Evolutionary conservation across 1,140 invertebrate species (phyloP).

Genomic region (Hormaphis cornu): DNA sequence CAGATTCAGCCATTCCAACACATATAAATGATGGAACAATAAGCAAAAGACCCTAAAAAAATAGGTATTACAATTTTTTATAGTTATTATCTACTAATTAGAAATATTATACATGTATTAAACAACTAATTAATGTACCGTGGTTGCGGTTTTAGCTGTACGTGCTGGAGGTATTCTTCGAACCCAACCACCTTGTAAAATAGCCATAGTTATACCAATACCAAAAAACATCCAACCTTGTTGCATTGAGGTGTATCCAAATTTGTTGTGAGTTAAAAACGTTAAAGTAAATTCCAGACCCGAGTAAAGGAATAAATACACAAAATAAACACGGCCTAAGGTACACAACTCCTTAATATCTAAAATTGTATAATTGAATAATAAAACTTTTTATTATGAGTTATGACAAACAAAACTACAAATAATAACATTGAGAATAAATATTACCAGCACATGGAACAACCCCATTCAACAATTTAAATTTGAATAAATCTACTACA

Average conservation of each 20-base stretch:
- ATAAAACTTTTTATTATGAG: background rate
- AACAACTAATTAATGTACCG: slow-evolving; percentile 44
- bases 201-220: slow-evolving; percentile 85
- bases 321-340: slow-evolving; percentile 80
- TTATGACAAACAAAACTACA: background rate
- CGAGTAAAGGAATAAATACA: slow-evolving; percentile 94
- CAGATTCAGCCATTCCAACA: slow-evolving; percentile 61
- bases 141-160: slow-evolving; percentile 62
- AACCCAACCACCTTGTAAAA: slow-evolving; percentile 84
- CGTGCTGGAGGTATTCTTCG: slow-evolving; percentile 65
- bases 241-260: slow-evolving; percentile 85
- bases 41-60: slow-evolving; percentile 65
- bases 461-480: slow-evolving; percentile 53
- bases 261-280: slow-evolving; percentile 89
- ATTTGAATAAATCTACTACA: slow-evolving; percentile 58
- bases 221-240: slow-evolving; percentile 97
- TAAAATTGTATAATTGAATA: slow-evolving; percentile 37
- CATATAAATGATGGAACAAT: slow-evolving; percentile 82
- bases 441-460: slow-evolving; percentile 39
- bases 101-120: background rate
- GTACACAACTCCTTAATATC: slow-evolving; percentile 57
- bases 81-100: background rate
- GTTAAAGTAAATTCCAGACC: slow-evolving; percentile 96
- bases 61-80: too few species aligned
- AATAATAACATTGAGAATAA: slow-evolving; percentile 3